A percentile compares a stretch with the other conserved stretches of the same genome.
phyloP scores from a whole-genome alignment of 1,140 invertebrate genomes.

The Acromyrmex heyeri region DNA sequence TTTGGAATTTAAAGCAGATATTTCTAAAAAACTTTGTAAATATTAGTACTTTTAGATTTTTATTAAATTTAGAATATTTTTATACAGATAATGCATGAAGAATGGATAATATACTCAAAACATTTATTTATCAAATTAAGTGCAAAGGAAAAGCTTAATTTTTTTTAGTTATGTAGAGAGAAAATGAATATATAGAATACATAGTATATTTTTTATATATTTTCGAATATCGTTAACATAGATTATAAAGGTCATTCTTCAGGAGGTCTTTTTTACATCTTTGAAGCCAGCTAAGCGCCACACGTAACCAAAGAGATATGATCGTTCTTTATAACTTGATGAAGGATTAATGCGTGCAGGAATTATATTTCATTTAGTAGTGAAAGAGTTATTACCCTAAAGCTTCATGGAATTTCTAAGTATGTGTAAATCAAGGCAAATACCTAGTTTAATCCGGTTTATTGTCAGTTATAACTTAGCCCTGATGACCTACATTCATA shows the following conservation, averaged over 20 bases:
- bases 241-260: neutral
- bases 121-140: neutral
- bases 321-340: neutral
- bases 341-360: neutral
- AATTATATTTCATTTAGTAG: neutral
- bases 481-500: neutral
- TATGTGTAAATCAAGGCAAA: neutral
- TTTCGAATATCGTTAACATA: neutral
- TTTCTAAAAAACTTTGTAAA: neutral
- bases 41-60: neutral
- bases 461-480: neutral
- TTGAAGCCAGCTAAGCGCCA: neutral
- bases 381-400: constrained; percentile 12
- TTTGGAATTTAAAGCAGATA: neutral
- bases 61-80: neutral
- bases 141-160: neutral
- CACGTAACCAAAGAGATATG: neutral
- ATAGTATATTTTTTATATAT: neutral
- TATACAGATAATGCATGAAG: neutral
- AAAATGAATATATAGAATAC: neutral
- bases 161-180: neutral
- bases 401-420: neutral
- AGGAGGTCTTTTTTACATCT: neutral
- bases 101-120: neutral
- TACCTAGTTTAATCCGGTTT: neutral